These are phyloP conservation scores for Laticauda laticaudata DNA, from an alignment of 2,113 vertebrate genomes.

Conservation along the genomic window DNA sequence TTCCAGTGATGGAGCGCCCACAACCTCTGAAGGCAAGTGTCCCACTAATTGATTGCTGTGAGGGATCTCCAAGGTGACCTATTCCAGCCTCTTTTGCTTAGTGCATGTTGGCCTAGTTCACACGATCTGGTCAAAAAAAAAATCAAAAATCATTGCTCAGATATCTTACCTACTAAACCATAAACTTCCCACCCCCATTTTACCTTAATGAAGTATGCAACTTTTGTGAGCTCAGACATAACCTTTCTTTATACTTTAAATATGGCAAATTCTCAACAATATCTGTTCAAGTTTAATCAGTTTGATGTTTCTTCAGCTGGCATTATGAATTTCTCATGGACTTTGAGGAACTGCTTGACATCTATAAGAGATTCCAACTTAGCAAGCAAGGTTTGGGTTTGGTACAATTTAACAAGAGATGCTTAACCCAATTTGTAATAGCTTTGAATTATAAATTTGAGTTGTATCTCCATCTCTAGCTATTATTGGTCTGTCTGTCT, in stretches of 20 bases:
- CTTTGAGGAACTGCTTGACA: conserved; percentile 23
- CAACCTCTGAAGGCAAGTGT: neutral
- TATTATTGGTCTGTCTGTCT: neutral
- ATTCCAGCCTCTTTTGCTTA: neutral
- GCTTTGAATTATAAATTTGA: conserved; percentile 43
- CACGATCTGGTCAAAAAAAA: neutral
- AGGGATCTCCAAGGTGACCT: neutral
- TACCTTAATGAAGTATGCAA: neutral
- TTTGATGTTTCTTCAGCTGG: conserved; percentile 12
- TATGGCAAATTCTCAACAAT: neutral
- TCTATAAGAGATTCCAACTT: conserved; percentile 17
- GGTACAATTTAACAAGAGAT: conserved; percentile 9
- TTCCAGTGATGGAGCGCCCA: neutral
- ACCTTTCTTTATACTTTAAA: neutral
- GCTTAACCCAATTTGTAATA: conserved; percentile 52
- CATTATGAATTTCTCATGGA: neutral
- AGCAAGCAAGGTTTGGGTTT: conserved; percentile 22
- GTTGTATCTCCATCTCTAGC: neutral
- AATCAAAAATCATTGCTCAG: neutral
- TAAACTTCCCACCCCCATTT: neutral
- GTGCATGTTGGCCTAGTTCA: neutral
- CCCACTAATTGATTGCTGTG: neutral
- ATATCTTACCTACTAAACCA: neutral
- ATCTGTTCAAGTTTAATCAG: conserved; percentile 23
- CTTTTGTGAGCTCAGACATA: neutral